These are phyloP conservation scores for Pseudochirops cupreus DNA, from an alignment of 2,797 vertebrate species.

Conservation along the genomic window DNA sequence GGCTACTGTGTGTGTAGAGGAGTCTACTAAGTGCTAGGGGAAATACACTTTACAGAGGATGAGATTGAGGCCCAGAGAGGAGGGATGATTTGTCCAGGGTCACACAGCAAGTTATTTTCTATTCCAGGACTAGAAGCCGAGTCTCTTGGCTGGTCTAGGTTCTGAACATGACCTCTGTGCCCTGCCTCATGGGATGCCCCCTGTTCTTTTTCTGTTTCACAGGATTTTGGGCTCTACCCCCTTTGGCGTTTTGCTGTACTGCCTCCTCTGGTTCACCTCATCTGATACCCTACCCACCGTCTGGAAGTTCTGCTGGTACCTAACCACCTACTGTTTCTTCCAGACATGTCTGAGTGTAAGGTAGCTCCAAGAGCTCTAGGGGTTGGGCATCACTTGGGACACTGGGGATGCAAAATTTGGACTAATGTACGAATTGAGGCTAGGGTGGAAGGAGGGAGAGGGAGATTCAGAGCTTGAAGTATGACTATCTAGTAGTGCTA, in stretches of 20 bases:
- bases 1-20: not conserved
- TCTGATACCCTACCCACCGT: constrained; percentile 63
- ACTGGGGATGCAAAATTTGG: not conserved
- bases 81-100: not conserved
- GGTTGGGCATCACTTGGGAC: not conserved
- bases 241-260: constrained; percentile 82
- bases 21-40: not conserved
- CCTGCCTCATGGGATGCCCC: not conserved
- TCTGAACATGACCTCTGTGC: not conserved
- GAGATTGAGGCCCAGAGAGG: not conserved
- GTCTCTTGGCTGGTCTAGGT: not conserved
- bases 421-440: not conserved
- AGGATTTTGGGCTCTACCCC: constrained; percentile 86
- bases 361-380: not conserved
- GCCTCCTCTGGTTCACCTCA: constrained; percentile 86
- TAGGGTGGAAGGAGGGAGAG: not conserved
- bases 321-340: constrained; percentile 85
- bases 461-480: not conserved
- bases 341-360: constrained; percentile 89
- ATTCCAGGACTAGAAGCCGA: not conserved
- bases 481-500: not conserved
- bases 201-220: constrained; percentile 46
- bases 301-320: constrained; percentile 85
- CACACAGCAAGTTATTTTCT: not conserved
- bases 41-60: not conserved